A percentile compares a stretch with the other conserved stretches of the same genome.
These are phyloP conservation scores for Petrolisthes manimaculis DNA, from an alignment of 2,888 invertebrate species.

Conservation along the genomic window DNA sequence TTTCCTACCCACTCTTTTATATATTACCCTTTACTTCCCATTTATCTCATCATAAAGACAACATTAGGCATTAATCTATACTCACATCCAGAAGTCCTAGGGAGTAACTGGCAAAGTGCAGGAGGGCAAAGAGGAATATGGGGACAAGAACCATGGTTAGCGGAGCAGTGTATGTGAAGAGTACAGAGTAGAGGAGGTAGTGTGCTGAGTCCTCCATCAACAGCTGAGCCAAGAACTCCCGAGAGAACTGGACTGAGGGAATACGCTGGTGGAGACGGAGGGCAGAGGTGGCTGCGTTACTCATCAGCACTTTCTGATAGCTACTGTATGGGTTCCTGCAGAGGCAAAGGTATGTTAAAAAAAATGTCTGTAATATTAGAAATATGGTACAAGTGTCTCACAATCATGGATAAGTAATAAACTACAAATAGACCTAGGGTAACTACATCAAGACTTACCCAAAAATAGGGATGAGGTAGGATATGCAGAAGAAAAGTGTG, in stretches of 20 bases:
- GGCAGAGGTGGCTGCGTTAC: slow-evolving; percentile 95
- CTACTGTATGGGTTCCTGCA: slow-evolving; percentile 68
- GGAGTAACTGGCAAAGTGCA: slow-evolving; percentile 94
- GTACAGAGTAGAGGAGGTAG: slow-evolving; percentile 93
- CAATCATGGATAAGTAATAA: too few species aligned
- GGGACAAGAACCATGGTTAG: slow-evolving; percentile 87
- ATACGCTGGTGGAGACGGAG: slow-evolving; percentile 94
- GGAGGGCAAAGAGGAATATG: slow-evolving; percentile 88
- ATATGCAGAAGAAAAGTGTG: slow-evolving; percentile 62
- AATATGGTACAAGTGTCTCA: too few species aligned
- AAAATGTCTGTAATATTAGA: too few species aligned
- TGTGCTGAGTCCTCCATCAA: slow-evolving; percentile 82
- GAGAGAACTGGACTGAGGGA: slow-evolving; percentile 83
- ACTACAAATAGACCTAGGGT: too few species aligned
- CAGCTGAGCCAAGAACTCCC: slow-evolving; percentile 80
- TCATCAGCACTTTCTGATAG: slow-evolving; percentile 91
- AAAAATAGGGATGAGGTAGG: slow-evolving; percentile 64
- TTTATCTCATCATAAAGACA: not conserved
- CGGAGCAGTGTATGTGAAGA: slow-evolving; percentile 92
- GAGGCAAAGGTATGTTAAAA: not conserved
- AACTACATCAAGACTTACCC: slow-evolving; percentile 46
- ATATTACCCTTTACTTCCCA: too few species aligned
- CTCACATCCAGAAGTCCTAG: slow-evolving; percentile 91
- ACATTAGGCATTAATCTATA: slow-evolving; percentile 69
- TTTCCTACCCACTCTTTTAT: too few species aligned